Conservation (phyloP, 2,113 vertebrate species). For the Noturus placidus region DNA sequence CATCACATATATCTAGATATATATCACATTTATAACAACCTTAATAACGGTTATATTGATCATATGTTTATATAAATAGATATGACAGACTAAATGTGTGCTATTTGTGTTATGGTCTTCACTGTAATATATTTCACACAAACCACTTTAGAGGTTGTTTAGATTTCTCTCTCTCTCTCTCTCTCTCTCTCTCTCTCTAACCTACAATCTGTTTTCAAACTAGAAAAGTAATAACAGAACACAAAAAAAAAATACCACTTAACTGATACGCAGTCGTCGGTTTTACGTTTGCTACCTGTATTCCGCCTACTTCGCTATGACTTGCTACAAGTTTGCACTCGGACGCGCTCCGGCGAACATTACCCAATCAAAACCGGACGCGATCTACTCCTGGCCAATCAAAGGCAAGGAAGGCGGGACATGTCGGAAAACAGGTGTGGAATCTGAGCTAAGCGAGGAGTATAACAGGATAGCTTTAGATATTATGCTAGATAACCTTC, state of each 20-base stretch:
- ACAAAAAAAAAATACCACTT: background rate
- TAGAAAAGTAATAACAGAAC: background rate
- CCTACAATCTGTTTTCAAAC: background rate
- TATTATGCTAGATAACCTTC: background rate
- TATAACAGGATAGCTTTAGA: background rate
- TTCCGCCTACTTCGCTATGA: background rate
- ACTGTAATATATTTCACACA: background rate
- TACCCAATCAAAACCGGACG: constrained; percentile 3
- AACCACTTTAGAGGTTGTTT: background rate
- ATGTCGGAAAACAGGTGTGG: background rate
- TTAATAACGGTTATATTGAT: background rate
- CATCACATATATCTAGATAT: background rate
- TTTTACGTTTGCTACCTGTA: background rate
- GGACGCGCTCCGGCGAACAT: background rate
- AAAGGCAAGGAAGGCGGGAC: background rate
- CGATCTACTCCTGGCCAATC: background rate
- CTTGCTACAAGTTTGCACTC: constrained; percentile 22
- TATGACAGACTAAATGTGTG: background rate
- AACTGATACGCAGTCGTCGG: background rate
- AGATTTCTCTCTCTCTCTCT: background rate
- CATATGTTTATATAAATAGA: too few species aligned
- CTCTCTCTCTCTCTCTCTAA: too few species aligned
- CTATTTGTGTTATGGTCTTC: background rate
- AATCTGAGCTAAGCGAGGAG: background rate
- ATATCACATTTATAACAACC: background rate